Evolutionary conservation across 2,888 invertebrate species (phyloP).

Genomic region (Clostera curtula): DNA sequence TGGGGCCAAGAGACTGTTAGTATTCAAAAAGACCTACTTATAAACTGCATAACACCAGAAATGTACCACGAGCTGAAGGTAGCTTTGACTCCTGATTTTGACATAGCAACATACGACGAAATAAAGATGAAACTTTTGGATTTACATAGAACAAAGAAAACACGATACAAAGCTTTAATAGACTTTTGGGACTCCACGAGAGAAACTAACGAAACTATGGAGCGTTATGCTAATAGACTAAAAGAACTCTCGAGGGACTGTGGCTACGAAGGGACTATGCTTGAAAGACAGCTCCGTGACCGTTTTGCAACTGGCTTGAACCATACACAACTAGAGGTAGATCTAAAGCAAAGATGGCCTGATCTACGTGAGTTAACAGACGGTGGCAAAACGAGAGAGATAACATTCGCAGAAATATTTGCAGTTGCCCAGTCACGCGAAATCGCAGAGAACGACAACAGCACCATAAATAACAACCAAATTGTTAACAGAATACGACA

Average conservation of each 20-base stretch:
- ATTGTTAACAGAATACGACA: not conserved
- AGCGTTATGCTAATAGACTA: not conserved
- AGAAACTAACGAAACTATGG: not conserved
- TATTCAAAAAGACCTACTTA: slow-evolving; percentile 1
- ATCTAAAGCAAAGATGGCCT: slow-evolving; percentile 1
- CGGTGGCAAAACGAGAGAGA: not conserved
- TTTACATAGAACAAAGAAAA: not conserved
- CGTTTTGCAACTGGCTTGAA: not conserved
- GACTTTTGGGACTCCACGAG: not conserved
- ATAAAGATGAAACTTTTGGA: not conserved
- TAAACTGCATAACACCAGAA: not conserved
- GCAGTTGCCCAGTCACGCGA: slow-evolving; percentile 1
- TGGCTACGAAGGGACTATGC: not conserved
- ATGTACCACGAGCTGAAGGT: not conserved
- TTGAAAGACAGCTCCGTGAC: not conserved
- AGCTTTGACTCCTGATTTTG: not conserved
- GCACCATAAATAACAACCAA: not conserved
- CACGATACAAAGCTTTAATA: not conserved
- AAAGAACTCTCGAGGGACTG: not conserved
- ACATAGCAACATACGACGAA: not conserved
- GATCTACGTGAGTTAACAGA: not conserved
- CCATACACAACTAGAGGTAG: not conserved
- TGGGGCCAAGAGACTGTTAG: not conserved
- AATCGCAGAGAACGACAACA: not conserved
- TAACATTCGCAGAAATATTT: not conserved